Evolutionary conservation across 2,888 invertebrate genomes (phyloP).

Genomic region (Leptinotarsa haldemani): DNA sequence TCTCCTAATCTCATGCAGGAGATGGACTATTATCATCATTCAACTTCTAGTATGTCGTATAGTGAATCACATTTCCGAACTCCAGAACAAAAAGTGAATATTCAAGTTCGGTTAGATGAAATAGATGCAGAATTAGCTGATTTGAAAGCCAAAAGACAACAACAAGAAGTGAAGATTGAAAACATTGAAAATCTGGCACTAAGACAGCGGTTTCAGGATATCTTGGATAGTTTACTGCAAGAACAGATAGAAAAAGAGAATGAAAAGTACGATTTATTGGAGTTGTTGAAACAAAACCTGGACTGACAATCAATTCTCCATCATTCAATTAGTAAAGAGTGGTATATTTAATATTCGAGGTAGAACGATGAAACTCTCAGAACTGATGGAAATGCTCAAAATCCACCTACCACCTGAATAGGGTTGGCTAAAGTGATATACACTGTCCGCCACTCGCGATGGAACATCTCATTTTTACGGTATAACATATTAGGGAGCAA

Average conservation of each 20-base stretch:
- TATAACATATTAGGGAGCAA: too few relatives aligned
- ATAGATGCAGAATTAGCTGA: slow-evolving; percentile 81
- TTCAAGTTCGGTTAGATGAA: slow-evolving; percentile 74
- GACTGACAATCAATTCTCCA: slow-evolving; percentile 39
- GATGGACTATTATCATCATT: slow-evolving; percentile 62
- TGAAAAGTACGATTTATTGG: slow-evolving; percentile 67
- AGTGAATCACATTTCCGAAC: slow-evolving; percentile 54
- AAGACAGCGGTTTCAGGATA: slow-evolving; percentile 81
- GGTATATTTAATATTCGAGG: not conserved
- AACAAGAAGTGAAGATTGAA: slow-evolving; percentile 85
- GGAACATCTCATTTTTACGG: too few relatives aligned
- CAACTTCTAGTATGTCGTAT: slow-evolving; percentile 53
- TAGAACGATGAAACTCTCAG: too few relatives aligned
- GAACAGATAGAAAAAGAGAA: slow-evolving; percentile 85
- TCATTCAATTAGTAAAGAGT: not conserved
- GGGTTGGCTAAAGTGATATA: too few relatives aligned
- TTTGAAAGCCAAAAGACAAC: slow-evolving; percentile 77
- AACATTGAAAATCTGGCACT: slow-evolving; percentile 88
- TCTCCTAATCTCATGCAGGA: slow-evolving; percentile 61
- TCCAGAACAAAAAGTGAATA: slow-evolving; percentile 52
- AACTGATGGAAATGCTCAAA: too few relatives aligned
- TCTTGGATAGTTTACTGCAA: slow-evolving; percentile 81
- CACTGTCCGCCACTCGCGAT: too few relatives aligned
- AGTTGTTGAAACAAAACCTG: slow-evolving; percentile 58
- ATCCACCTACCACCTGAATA: too few relatives aligned